Evolutionary conservation across 2,888 invertebrate genomes (phyloP).

Genomic region (Tanypteryx hageni): DNA sequence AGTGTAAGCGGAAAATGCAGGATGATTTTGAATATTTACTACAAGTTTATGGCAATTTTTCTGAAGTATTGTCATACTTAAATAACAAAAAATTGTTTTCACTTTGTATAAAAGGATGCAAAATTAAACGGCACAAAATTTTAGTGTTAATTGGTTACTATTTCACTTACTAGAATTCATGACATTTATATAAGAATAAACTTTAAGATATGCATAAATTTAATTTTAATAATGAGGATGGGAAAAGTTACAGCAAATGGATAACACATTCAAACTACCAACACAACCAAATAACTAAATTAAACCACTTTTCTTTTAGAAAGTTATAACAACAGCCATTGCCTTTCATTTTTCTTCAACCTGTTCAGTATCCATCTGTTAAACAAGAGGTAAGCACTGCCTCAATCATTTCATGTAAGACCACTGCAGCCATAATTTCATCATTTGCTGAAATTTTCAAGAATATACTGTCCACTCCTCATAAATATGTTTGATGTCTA

Average conservation of each 20-base stretch:
- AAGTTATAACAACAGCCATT: slow-evolving; percentile 43
- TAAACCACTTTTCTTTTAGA: neutral
- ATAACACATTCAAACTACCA: slow-evolving; percentile 27
- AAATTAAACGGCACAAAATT: neutral
- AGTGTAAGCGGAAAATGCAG: neutral
- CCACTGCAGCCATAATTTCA: slow-evolving; percentile 34
- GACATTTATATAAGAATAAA: neutral
- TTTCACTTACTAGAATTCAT: slow-evolving; percentile 14
- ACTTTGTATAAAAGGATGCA: neutral
- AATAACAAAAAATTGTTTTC: neutral
- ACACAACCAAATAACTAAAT: slow-evolving; percentile 27
- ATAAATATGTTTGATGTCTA: slow-evolving; percentile 25
- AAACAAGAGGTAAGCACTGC: neutral
- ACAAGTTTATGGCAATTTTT: neutral
- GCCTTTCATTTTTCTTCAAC: slow-evolving; percentile 16
- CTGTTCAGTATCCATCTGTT: neutral
- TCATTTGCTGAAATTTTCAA: slow-evolving; percentile 9
- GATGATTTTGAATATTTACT: neutral
- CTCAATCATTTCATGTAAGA: neutral
- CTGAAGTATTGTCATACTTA: neutral
- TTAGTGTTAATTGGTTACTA: neutral
- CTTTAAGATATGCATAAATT: slow-evolving; percentile 37
- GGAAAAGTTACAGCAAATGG: slow-evolving; percentile 48
- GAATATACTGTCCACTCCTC: slow-evolving; percentile 16
- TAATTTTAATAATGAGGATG: slow-evolving; percentile 61